Evolutionary conservation across 2,888 invertebrate species (phyloP), one percentile per base, ranked within the genome.

Genomic region (Lagria hirta): DNA sequence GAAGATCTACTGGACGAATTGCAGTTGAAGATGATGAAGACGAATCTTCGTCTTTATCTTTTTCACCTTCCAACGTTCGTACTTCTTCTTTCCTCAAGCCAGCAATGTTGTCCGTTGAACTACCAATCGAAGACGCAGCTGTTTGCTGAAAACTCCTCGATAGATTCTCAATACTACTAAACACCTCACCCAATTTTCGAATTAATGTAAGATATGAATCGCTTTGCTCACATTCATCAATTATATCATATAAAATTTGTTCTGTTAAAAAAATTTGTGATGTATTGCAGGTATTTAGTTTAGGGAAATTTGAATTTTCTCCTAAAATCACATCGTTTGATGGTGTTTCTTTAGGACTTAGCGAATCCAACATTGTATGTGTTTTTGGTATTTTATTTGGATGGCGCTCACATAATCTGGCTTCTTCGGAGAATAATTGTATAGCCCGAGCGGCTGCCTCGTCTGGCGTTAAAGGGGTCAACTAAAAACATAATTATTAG

Each of bases 391-490:
- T 81, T 77, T 88, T 86, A 60, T 80, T 83, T 5, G 79, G 80
- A 57, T 82, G 81, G 46, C 78, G 79, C 69, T 88, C 90, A 74
- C 94, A 94, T 16, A 94, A 76, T 54, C 81, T 78, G 12, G 91
- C 91, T 65, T 92, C 90, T 69, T 86, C 82, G 46, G 86, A 86
- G 67, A 90, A 90, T 47, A 95, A 74, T 62, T 88, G 85, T 55
- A 95, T 83, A 5, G 95, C 94, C 65, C 86, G 83, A 1, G 89
- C 89, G 15, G 95, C 95, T 36, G 94, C 92, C 73, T 92, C 87
- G 76, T 95, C 90, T 48, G 89, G 85, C 46, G 88, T 83, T 59
- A 90, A 75, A 62, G 82, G 82, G 62, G 82, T 78, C 42, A 83
- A 75, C 84, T 85, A 59, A 57, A 64, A 58, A 26, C n/a, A n/a